Evolutionary conservation across 2,113 vertebrate species (phyloP).

Genomic region (Cisticola juncidis): DNA sequence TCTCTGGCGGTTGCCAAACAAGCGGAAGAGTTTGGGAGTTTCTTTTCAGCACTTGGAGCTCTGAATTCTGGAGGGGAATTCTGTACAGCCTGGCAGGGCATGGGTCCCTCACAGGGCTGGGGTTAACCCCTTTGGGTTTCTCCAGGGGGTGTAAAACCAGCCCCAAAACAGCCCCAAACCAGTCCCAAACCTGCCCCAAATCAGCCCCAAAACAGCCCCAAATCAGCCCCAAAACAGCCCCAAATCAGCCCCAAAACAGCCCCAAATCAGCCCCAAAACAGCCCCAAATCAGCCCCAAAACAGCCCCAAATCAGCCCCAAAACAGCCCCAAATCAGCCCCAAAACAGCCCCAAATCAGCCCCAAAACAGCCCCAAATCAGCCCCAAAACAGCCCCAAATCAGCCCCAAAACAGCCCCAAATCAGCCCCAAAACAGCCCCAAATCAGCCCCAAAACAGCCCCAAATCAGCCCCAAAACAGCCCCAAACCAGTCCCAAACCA

Average conservation of each 20-base stretch:
- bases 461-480: fast-evolving
- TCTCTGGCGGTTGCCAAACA: conserved; percentile 15
- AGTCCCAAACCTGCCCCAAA: neutral
- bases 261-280: neutral
- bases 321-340: neutral
- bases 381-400: neutral
- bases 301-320: neutral
- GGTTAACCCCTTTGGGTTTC: neutral
- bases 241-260: no score
- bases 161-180: no score
- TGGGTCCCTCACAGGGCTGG: neutral
- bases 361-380: neutral
- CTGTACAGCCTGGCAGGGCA: neutral
- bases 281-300: neutral
- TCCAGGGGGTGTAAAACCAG: neutral
- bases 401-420: neutral
- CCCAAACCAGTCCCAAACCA: neutral
- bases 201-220: neutral
- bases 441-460: fast-evolving
- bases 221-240: neutral
- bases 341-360: neutral
- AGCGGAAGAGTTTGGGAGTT: neutral
- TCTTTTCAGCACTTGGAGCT: neutral
- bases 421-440: fast-evolving
- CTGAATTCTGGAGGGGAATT: neutral